phyloP scores from a whole-genome alignment of 2,797 vertebrate genomes.

The Pangasius krempfi region DNA sequence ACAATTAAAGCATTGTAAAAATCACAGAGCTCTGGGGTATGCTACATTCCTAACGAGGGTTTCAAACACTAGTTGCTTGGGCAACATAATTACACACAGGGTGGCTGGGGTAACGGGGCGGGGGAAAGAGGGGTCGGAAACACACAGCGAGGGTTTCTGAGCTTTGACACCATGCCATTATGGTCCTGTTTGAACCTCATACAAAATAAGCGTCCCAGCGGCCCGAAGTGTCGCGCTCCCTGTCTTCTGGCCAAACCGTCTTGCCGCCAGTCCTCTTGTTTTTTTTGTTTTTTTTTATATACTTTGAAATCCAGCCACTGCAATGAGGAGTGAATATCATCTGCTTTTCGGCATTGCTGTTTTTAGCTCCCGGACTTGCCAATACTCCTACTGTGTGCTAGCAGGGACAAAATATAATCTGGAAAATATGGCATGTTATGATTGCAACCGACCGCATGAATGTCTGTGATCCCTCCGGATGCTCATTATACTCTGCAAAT shows the following conservation, averaged over 20 bases:
- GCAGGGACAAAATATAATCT: conserved; percentile 32
- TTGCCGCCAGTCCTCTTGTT: conserved; percentile 60
- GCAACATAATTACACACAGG: conserved; percentile 81
- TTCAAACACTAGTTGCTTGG: conserved; percentile 70
- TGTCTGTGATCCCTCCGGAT: conserved; percentile 25
- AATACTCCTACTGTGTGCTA: conserved; percentile 51
- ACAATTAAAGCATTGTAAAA: conserved; percentile 48
- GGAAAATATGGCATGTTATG: conserved; percentile 43
- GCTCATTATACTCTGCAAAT: conserved; percentile 25
- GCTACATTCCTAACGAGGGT: conserved; percentile 51
- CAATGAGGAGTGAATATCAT: conserved; percentile 67
- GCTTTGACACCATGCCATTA: conserved; percentile 78
- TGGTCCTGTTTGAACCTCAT: conserved; percentile 76
- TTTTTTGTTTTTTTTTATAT: conserved; percentile 12
- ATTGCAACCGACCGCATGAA: conserved; percentile 28
- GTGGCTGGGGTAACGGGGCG: conserved; percentile 63
- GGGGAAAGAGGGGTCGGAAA: conserved; percentile 35
- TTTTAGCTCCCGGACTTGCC: conserved; percentile 60
- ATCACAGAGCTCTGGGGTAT: conserved; percentile 37
- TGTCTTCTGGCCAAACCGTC: conserved; percentile 40
- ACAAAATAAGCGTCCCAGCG: conserved; percentile 70
- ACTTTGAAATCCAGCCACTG: conserved; percentile 59
- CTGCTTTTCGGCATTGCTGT: conserved; percentile 45
- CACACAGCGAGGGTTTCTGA: conserved; percentile 51
- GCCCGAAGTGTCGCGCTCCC: conserved; percentile 38